These are phyloP conservation scores for Sarcophaga variegata DNA, from an alignment of 2,888 invertebrate species.

Conservation along the genomic window DNA sequence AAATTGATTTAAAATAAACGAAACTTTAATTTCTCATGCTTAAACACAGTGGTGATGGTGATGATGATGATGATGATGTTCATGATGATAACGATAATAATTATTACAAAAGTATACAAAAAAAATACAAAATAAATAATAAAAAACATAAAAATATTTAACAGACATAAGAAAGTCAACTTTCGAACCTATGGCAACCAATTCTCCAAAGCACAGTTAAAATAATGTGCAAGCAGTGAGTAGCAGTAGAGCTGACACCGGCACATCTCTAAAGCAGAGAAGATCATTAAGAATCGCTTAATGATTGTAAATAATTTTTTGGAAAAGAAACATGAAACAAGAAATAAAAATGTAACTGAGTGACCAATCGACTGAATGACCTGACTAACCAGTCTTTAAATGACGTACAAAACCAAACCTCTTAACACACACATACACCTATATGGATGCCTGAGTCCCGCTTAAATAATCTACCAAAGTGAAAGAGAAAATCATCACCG, in stretches of 20 bases:
- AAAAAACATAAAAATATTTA: not conserved
- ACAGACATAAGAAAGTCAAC: slow-evolving; percentile 47
- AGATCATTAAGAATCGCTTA: slow-evolving; percentile 63
- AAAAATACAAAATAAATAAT: not conserved
- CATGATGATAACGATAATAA: slow-evolving; percentile 29
- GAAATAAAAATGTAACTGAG: not conserved
- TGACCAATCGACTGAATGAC: slow-evolving; percentile 32
- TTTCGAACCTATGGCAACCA: slow-evolving; percentile 12
- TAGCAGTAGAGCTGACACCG: not conserved
- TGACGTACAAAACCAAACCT: not conserved
- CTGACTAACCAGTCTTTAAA: slow-evolving; percentile 33
- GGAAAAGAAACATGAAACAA: not conserved
- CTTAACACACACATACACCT: not conserved
- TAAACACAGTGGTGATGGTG: slow-evolving; percentile 1
- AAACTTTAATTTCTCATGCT: not conserved
- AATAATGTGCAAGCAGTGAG: no score
- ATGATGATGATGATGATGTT: slow-evolving; percentile 5
- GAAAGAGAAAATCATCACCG: not conserved
- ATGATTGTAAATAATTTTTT: not conserved
- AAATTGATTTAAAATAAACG: slow-evolving; percentile 7
- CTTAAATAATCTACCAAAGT: slow-evolving; percentile 2
- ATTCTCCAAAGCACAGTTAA: not conserved
- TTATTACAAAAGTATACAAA: slow-evolving; percentile 10
- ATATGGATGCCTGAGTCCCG: not conserved
- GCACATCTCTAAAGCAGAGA: slow-evolving; percentile 28